These are phyloP conservation scores for Rhogogaster chlorosoma DNA, from an alignment of 2,888 invertebrate genomes.

Conservation along the genomic window DNA sequence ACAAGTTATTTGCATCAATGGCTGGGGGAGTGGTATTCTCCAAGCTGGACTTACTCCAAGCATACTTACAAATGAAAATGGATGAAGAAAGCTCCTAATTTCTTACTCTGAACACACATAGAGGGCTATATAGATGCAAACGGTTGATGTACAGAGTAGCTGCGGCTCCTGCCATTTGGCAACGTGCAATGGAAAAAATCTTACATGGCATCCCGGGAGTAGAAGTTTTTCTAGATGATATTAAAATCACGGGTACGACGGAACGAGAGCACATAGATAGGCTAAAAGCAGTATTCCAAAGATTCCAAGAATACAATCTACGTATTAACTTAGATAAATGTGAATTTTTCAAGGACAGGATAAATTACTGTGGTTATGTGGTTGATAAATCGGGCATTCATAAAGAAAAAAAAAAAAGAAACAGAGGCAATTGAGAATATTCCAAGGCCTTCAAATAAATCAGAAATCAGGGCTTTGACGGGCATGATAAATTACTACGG, in stretches of 20 bases:
- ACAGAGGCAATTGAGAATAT: constrained; percentile 32
- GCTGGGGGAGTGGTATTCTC: too few species aligned
- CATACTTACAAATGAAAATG: constrained; percentile 71
- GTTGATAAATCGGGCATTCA: constrained; percentile 46
- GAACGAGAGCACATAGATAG: constrained; percentile 60
- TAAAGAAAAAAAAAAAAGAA: too few species aligned
- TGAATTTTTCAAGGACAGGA: constrained; percentile 63
- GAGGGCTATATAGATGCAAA: constrained; percentile 67
- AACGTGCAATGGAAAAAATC: constrained; percentile 66
- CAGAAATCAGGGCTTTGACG: background rate
- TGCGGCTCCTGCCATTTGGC: constrained; percentile 69
- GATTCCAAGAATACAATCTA: constrained; percentile 62
- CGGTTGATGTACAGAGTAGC: constrained; percentile 70
- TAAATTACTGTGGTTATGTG: constrained; percentile 66
- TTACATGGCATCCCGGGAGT: constrained; percentile 64
- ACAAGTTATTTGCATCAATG: too few species aligned
- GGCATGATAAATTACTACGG: background rate
- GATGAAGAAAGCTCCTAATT: constrained; percentile 64
- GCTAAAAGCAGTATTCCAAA: constrained; percentile 60
- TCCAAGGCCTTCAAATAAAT: background rate
- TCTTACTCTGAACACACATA: constrained; percentile 70
- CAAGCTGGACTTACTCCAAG: too few species aligned
- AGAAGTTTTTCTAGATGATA: constrained; percentile 64
- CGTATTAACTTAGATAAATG: constrained; percentile 64
- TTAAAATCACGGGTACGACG: constrained; percentile 63